Evolutionary conservation across 1,140 invertebrate genomes (phyloP), one percentile per base, ranked within the genome.

Genomic region (Leptinotarsa undecemlineata): DNA sequence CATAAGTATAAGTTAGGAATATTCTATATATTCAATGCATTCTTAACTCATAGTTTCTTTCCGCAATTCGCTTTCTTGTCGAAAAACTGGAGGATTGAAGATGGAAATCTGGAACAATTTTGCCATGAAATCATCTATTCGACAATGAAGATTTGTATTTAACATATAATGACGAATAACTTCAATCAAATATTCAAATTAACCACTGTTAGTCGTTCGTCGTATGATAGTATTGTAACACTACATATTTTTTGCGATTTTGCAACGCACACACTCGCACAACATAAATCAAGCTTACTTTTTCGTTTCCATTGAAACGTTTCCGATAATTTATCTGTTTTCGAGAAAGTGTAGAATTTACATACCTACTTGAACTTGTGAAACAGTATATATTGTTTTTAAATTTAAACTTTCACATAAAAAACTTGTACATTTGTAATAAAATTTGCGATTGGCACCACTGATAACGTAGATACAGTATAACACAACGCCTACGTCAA

Each of bases 341-440:
- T 68, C 47, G 67, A 47, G 67, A 68, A 68, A 68, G 67, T 68
- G 33, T 68, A 47, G n/a, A n/a, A 68, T 68, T 68, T 68, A 68
- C 67, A 68, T 68, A 68, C 26, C 67, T 20, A 47, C 67, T 47
- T 19, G 67, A 20, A 48, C 19, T 48, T 19, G 42, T 15, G 42
- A 68, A 33, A 68, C 26, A 68, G 20, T 48, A 19, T 33, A 48
- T 68, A 68, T 68, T 68, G 67, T 68, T 68, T 68, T 68, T 47
- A 17, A 68, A 47, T 68, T 68, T 47, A 68, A 68, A 68, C 67
- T 68, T 68, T 68, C 67, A 68, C 67, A 68, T 68, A 42, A 47
- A 68, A 68, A 68, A 68, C 33, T 33, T 68, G 67, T 68, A 68
- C 47, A 68, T 68, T 48, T 33, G 67, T 68, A 68, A 68, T 68